These are phyloP conservation scores for Callipepla squamata DNA, from an alignment of 2,113 vertebrate species.

Conservation along the genomic window DNA sequence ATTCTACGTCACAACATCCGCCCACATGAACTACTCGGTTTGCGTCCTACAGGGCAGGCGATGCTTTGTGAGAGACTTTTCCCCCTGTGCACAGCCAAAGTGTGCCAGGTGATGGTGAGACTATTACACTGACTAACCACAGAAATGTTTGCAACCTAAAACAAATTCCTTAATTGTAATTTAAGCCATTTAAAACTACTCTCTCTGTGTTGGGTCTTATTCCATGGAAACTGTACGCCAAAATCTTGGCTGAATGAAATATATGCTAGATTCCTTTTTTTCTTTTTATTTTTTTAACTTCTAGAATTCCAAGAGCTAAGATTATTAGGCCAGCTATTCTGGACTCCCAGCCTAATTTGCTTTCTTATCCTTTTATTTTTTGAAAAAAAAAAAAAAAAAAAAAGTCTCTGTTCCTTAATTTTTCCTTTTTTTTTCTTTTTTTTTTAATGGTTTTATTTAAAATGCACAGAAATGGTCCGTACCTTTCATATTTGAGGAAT, in stretches of 20 bases:
- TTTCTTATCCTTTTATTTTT: neutral
- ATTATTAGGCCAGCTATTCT: neutral
- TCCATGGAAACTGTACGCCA: neutral
- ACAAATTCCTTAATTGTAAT: neutral
- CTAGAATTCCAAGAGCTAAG: neutral
- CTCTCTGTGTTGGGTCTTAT: neutral
- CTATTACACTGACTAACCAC: slow-evolving; percentile 20
- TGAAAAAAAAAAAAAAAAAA: neutral
- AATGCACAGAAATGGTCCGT: slow-evolving; percentile 1
- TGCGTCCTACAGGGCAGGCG: neutral
- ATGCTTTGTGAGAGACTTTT: neutral
- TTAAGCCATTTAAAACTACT: slow-evolving; percentile 23
- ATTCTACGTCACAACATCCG: neutral
- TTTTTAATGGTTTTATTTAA: neutral
- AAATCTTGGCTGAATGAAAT: neutral
- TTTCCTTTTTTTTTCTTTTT: neutral
- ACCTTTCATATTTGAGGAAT: neutral
- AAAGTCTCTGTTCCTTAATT: neutral
- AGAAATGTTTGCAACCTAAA: slow-evolving; percentile 33
- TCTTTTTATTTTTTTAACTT: neutral
- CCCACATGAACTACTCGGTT: slow-evolving; percentile 5
- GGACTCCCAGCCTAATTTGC: neutral
- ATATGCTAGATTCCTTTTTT: neutral
- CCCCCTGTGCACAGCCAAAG: neutral
- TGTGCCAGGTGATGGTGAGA: slow-evolving; percentile 22